Conservation (phyloP, 1,140 invertebrate genomes). For the Thalassaphorura encarpata region DNA sequence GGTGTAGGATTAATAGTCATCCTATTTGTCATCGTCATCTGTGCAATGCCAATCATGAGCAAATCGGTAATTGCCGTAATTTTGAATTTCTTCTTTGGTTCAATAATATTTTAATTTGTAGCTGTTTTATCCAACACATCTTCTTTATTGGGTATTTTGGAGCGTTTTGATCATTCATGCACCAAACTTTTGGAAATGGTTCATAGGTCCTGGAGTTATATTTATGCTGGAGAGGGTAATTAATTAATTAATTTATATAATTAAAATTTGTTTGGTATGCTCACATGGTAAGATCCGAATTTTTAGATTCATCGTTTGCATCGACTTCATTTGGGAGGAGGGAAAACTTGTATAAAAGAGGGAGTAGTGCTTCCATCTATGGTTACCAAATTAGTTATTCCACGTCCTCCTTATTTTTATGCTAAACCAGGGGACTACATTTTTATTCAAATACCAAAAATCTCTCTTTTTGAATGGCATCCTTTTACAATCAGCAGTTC, state of each 20-base stretch:
- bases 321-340: neutral
- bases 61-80: too few relatives aligned
- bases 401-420: constrained; percentile 40
- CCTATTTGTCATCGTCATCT: constrained; percentile 66
- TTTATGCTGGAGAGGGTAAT: constrained; percentile 62
- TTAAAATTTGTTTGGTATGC: neutral
- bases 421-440: constrained; percentile 47
- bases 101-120: constrained; percentile 63
- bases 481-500: constrained; percentile 50
- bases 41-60: constrained; percentile 76
- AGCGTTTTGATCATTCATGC: constrained; percentile 74
- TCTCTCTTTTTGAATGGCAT: constrained; percentile 48
- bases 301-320: neutral
- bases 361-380: constrained; percentile 35
- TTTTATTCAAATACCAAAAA: constrained; percentile 44
- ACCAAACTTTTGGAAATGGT: constrained; percentile 92
- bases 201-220: constrained; percentile 66
- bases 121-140: constrained; percentile 92
- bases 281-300: neutral
- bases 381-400: neutral
- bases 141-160: constrained; percentile 84
- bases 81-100: too few relatives aligned
- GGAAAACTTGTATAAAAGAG: constrained; percentile 33
- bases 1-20: constrained; percentile 65
- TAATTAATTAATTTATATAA: neutral